phyloP scores from a whole-genome alignment of 2,888 invertebrate genomes.

The Meghimatium bilineatum region DNA sequence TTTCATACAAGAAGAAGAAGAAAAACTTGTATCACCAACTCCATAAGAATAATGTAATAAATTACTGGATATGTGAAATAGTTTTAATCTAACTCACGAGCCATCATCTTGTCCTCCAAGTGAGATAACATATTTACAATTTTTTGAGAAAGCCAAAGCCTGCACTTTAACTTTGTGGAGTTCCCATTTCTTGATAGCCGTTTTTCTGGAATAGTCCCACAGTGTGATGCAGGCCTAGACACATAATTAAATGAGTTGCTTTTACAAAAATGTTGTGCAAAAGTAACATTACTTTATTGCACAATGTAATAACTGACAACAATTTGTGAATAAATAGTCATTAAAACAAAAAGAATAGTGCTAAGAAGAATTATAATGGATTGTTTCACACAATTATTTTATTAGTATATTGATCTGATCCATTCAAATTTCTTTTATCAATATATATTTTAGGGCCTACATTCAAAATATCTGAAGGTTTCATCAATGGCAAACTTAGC shows the following conservation, averaged over 20 bases:
- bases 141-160: conserved; percentile 88
- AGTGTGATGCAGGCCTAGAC: conserved; percentile 86
- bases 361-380: no score
- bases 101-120: conserved; percentile 94
- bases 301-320: background rate
- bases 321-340: background rate
- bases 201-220: conserved; percentile 87
- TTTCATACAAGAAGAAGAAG: no score
- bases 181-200: conserved; percentile 84
- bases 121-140: conserved; percentile 88
- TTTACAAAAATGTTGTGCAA: background rate
- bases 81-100: conserved; percentile 65
- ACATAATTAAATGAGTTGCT: background rate
- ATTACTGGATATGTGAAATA: conserved; percentile 14
- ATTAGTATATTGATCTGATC: no score
- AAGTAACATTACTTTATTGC: background rate
- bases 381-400: no score
- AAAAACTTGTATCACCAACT: background rate
- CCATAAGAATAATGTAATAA: background rate
- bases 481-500: no score
- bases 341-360: background rate
- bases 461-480: no score
- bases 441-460: no score
- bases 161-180: conserved; percentile 93
- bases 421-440: no score